Evolutionary conservation across 2,888 invertebrate species (phyloP), one percentile per base, ranked within the genome.

Genomic region (Hoplodrina ambigua): DNA sequence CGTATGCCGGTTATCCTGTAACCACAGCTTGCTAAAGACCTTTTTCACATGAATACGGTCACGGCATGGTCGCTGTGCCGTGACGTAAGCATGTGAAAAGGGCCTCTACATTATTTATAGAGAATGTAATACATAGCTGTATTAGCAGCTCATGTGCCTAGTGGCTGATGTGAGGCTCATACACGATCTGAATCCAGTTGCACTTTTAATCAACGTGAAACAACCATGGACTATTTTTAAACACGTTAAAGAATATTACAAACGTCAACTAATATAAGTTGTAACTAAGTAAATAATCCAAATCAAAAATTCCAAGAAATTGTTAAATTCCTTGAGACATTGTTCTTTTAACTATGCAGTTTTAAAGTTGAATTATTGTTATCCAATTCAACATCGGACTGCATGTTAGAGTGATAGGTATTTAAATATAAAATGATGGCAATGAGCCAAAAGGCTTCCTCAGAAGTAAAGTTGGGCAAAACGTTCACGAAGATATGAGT

Each of bases 1-100:
- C 89, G 93, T 92, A 86, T 95, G 94, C 68, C 95, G 92, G 88
- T 94, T 95, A 90, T 96, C 95, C 94, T 96, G 93, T 85, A 94
- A 93, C 90, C 92, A 93, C 89, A 91, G 86, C 71, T 85, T 82
- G 83, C 79, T 85, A 91, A 46, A 5, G 46, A 17, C 17, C 41
- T 5, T 33, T 4, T 33, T 2, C 7, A 7, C 4, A 7, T 33
- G 33, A 4, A 30, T 30, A 30, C n/a, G n/a, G n/a, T n/a, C n/a
- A n/a, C n/a, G n/a, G n/a, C n/a, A n/a, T 25, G 25, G 25, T 25
- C 25, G 25, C 25, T 2, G 25, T 25, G 25, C 25, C 25, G n/a
- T n/a, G n/a, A n/a, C n/a, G n/a, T n/a, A n/a, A n/a, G n/a, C n/a
- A n/a, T n/a, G n/a, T n/a, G n/a, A n/a, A n/a, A n/a, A n/a, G n/a